Conservation (phyloP, 2,888 invertebrate species). For the Gastracanthus pulcherrimus region DNA sequence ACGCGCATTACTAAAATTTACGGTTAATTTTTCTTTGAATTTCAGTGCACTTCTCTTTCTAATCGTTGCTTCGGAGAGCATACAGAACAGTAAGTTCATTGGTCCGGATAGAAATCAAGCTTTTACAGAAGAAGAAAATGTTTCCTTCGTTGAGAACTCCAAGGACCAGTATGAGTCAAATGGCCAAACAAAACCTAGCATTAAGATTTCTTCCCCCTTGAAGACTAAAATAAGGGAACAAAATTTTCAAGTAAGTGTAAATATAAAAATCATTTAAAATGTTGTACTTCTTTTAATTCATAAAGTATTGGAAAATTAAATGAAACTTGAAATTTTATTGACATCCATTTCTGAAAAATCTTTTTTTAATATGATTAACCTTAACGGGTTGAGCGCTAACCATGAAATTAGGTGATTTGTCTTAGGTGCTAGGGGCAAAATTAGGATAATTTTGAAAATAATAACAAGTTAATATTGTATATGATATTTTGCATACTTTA, state of each 20-base stretch:
- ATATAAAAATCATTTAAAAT: neutral
- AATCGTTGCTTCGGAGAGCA: slow-evolving; percentile 81
- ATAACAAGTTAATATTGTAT: neutral
- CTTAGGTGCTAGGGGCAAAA: no score
- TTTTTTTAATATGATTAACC: no score
- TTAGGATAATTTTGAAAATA: no score
- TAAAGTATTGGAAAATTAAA: no score
- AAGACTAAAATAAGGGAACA: slow-evolving; percentile 30
- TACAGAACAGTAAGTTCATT: slow-evolving; percentile 72
- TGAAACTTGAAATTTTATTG: no score
- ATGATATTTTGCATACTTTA: no score
- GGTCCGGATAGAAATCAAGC: slow-evolving; percentile 61
- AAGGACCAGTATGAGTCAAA: slow-evolving; percentile 8
- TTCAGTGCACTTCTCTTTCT: slow-evolving; percentile 81
- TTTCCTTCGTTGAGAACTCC: slow-evolving; percentile 49
- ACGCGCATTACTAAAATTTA: neutral
- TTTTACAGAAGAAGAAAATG: slow-evolving; percentile 61
- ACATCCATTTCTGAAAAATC: no score
- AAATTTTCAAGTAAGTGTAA: slow-evolving; percentile 36
- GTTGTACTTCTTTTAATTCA: no score
- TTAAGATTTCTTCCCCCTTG: slow-evolving; percentile 44
- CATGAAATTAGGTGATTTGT: no score
- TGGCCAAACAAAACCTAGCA: slow-evolving; percentile 11
- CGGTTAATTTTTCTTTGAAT: slow-evolving; percentile 49
- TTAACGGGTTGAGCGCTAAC: no score